Conservation (phyloP, 2,113 vertebrate species). For the Notothenia coriiceps region DNA sequence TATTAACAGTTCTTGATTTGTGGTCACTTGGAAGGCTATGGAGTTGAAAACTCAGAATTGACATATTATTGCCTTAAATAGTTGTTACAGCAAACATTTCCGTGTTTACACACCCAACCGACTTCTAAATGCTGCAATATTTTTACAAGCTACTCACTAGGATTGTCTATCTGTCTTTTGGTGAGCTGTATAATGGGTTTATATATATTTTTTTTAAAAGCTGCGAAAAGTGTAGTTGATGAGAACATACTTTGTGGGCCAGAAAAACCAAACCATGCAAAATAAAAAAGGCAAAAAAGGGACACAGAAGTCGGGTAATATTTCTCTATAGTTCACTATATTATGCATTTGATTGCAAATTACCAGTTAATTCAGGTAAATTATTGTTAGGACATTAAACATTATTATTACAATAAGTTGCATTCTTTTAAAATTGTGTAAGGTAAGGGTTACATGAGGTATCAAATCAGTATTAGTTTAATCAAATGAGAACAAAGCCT, state of each 20-base stretch:
- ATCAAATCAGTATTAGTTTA: background rate
- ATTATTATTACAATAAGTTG: background rate
- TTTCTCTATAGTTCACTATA: no score
- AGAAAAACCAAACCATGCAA: background rate
- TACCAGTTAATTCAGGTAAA: background rate
- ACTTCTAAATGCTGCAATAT: background rate
- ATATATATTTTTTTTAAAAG: background rate
- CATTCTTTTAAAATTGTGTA: background rate
- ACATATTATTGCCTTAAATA: background rate
- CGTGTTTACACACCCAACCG: background rate
- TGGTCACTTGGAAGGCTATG: background rate
- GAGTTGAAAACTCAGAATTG: background rate
- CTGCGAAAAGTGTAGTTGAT: background rate
- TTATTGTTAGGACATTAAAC: background rate
- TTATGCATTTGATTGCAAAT: no score
- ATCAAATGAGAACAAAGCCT: background rate
- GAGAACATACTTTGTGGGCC: background rate
- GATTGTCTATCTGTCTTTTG: background rate
- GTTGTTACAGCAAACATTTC: no score
- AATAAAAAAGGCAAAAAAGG: background rate
- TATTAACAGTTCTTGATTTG: constrained; percentile 15
- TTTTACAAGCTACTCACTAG: background rate
- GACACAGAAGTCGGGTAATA: no score
- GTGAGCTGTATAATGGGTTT: background rate
- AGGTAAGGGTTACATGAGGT: background rate